Base-by-base conservation (phyloP, 2,797 vertebrate genomes). In the Hyperoplus immaculatus region DNA sequence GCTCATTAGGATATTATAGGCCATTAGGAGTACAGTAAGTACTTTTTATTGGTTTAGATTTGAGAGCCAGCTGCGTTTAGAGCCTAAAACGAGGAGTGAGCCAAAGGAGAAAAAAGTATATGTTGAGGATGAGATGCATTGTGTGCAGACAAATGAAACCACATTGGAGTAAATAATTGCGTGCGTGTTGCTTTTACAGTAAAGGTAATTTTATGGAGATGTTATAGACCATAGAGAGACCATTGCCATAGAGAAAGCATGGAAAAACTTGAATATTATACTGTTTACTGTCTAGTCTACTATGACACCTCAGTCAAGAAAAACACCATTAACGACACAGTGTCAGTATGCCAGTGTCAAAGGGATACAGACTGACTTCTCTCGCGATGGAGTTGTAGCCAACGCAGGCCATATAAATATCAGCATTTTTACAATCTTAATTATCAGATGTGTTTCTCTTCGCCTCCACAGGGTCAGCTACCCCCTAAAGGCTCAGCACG, bases 391-490 rank as follows among this genome's bases (percentile, higher is more conserved):
- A 80, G 73, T 49, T 46, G 56, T 16, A 61, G 75, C 69, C 46
- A 12, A 58, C 12, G 6, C 8, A 57, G 72, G 82, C 72, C 72
- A 67, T 93, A 67, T 93, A 91, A 93, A 91, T 88, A 64, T 80
- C 71, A 75, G 15, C 5, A 4, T 85, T 90, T 92, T 91, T 87
- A 87, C 84, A 74, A 85, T 91, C 89, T 87, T 92, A 90, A 91
- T 91, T 91, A 87, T 78, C 76, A 89, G 81, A 82, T 59, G 81
- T 89, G 90, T 87, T 88, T 91, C 81, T 88, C 87, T 84, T 90
- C 78, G 91, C 73, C 80, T 78, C 39, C 82, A 42, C 38, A 62
- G 74, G 29, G 77, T 89, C 93, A 91, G 88, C 81, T 87, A 83
- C 75, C 87, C 84, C 88, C 82, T 76, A 69, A 29, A 29, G 76